Evolutionary conservation across 1,140 invertebrate species (phyloP).

Genomic region (Anoplolepis gracilipes): DNA sequence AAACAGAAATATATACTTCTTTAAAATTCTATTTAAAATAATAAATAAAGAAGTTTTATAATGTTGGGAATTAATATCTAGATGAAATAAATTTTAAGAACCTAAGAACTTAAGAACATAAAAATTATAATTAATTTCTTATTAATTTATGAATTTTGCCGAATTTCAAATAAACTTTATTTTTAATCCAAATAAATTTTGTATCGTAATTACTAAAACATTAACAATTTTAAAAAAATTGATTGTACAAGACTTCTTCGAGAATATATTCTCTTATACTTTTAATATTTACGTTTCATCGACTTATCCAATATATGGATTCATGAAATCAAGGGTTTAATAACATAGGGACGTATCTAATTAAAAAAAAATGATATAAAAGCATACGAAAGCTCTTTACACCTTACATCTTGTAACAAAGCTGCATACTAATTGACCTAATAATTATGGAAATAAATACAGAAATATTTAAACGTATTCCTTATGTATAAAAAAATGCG

Average conservation of each 20-base stretch:
- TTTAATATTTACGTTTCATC: conserved; percentile 22
- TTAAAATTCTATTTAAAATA: not conserved
- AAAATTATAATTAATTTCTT: too few relatives aligned
- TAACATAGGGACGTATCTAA: too few relatives aligned
- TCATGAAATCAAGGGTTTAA: not conserved
- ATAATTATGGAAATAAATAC: too few relatives aligned
- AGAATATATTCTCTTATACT: not conserved
- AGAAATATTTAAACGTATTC: too few relatives aligned
- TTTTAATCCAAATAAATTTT: not conserved
- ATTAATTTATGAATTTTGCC: not conserved
- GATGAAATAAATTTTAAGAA: not conserved
- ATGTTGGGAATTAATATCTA: not conserved
- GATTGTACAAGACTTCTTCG: not conserved
- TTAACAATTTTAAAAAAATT: not conserved
- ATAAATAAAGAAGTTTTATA: not conserved
- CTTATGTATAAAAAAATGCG: too few relatives aligned
- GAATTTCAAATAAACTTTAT: not conserved
- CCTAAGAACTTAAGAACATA: not conserved
- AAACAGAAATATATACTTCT: not conserved
- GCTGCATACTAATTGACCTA: too few relatives aligned
- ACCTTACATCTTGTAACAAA: too few relatives aligned
- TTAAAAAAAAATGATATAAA: too few relatives aligned
- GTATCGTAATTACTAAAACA: not conserved
- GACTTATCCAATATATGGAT: not conserved
- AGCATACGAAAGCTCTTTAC: too few relatives aligned